Evolutionary conservation across 1,140 invertebrate species (phyloP), one percentile per base, ranked within the genome.

Genomic region (Drosophila pallidifrons): DNA sequence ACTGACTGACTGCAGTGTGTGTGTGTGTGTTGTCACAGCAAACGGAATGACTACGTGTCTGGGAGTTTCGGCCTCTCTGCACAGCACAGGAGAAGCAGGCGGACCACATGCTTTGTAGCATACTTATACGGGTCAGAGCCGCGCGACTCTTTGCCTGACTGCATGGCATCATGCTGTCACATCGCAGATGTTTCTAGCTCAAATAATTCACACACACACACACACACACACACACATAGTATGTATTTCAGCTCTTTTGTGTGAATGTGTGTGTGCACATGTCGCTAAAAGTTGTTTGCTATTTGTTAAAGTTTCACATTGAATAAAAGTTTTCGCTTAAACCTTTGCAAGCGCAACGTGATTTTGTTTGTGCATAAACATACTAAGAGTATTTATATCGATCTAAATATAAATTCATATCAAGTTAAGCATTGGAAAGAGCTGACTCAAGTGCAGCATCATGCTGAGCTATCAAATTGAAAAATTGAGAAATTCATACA

Each of bases 141-240:
- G 60, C 30, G 57, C 65, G 65, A 28, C 47, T 47, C 60, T 38
- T 41, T 61, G 58, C 63, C 58, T 46, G 57, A 15, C 71, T 83
- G 54, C 75, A 65, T 77, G 77, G 83, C 83, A 83, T 69, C 85
- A 74, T 79, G 83, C 83, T 87, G 83, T 87, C 85, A 83, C 77
- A 75, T 63, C 61, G 69, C 60, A 87, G 83, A 88, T 86, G 70
- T 87, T 87, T 83, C 83, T 80, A 83, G 80, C 81, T 80, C 83
- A 87, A 81, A 81, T 83, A 80, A 70, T 78, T 85, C 77, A 66
- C 65, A 16, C 38, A 67, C 45, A 67, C 38, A 54, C 41, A 63
- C 45, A 67, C 38, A 54, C 77, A 66, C 65, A 16, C 38, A 67
- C 45, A 67, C 38, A 54, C 41, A 63, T 13, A 61, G 7, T 15